Evolutionary conservation across 2,113 vertebrate species (phyloP).

Genomic region (Setophaga kirtlandii): DNA sequence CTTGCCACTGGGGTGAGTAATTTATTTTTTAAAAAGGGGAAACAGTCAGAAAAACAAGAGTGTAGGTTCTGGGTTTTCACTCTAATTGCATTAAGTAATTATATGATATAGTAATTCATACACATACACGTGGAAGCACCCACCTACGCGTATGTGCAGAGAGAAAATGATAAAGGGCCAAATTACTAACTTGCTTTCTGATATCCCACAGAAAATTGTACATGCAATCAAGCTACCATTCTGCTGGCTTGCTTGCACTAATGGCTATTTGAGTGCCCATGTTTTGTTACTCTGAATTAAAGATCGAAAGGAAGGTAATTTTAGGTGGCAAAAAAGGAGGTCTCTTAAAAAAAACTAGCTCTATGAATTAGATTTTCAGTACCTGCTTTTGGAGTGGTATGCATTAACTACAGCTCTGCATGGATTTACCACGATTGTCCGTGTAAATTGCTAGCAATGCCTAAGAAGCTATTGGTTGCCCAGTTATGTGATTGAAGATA

Average conservation of each 20-base stretch:
- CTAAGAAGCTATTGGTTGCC: background rate
- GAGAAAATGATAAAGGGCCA: conserved; percentile 56
- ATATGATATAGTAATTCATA: conserved; percentile 27
- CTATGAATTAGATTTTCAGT: background rate
- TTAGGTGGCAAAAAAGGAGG: background rate
- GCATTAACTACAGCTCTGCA: background rate
- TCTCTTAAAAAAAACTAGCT: background rate
- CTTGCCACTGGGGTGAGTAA: conserved; percentile 42
- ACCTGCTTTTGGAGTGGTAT: background rate
- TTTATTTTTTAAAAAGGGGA: conserved; percentile 70
- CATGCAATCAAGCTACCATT: conserved; percentile 44
- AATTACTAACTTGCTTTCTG: conserved; percentile 55
- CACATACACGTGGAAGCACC: conserved; percentile 11
- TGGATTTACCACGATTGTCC: background rate
- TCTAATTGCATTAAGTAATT: conserved; percentile 55
- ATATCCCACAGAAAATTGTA: conserved; percentile 44
- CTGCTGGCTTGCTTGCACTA: conserved; percentile 42
- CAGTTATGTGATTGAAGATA: background rate
- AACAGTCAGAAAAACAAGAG: conserved; percentile 39
- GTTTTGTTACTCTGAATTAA: conserved; percentile 65
- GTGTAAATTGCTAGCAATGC: background rate
- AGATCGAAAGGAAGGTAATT: conserved; percentile 38
- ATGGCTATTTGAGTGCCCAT: conserved; percentile 50
- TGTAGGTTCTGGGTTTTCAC: conserved; percentile 3
- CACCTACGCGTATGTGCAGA: conserved; percentile 18